Base-by-base conservation (phyloP, 2,113 vertebrate species). In the Mesembrinibis cayennensis region DNA sequence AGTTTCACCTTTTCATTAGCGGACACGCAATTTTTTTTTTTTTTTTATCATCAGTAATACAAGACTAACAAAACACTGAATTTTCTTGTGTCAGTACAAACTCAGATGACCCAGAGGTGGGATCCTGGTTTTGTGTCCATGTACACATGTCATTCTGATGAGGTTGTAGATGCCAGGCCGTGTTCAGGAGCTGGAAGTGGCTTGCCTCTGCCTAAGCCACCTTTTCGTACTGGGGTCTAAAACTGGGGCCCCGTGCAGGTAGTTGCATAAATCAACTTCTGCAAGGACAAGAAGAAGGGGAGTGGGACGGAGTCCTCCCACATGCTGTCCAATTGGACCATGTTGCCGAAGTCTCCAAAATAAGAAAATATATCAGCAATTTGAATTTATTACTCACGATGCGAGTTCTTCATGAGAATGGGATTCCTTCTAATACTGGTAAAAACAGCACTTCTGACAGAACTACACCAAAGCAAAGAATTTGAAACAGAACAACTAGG, bases 401-500 rank as follows among this genome's bases (percentile, higher is more conserved):
- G 42, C 2, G 6, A 92, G 26, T 44, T 92, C 72, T 80, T 80
- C 36, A 36, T 19, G 23, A 84, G 45, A 90, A 96, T 11, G 15
- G 22, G 27, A 55, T 36, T 76, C 61, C 71, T 73, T 59, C 66
- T 76, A 71, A 55, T 15, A 34, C 40, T 71, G 40, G 67, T 49
- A 87, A 87, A 80, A 42, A 61, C 72, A 83, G 77, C 32, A 55
- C 49, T 74, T 65, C 77, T 83, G 72, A 76, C 19, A 74, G 49
- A 78, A 71, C 67, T 80, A 80, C 50, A 70, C n/a, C 72, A 92
- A 94, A 87, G 82, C 66, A 83, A 95, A 82, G 50, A 65, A 83
- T 59, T 79, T 71, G 32, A 72, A 92, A 84, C 1, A 11, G 58
- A 95, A 71, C 63, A 89, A 61, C 16, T 13, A 82, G 44, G 82